phyloP scores from a whole-genome alignment of 2,888 invertebrate genomes.

The Rotaria sp. region DNA sequence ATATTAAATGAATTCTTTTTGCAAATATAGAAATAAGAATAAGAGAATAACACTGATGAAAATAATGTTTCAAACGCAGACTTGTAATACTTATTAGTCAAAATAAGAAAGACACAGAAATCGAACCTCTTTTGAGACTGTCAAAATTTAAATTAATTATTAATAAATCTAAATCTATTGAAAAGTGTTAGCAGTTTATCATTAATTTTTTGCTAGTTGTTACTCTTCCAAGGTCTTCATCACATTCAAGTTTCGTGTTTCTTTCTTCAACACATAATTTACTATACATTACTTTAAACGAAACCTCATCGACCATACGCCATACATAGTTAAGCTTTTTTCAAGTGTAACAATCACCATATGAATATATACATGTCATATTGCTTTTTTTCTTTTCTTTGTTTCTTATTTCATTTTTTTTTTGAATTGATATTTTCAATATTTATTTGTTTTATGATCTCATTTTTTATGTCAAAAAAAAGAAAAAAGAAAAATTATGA shows the following conservation, averaged over 20 bases:
- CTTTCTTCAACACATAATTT: neutral
- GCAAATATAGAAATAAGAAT: too few relatives aligned
- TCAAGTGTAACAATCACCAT: neutral
- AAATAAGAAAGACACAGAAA: too few relatives aligned
- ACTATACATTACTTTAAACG: neutral
- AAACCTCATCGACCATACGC: neutral
- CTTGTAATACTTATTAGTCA: too few relatives aligned
- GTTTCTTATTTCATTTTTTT: too few relatives aligned
- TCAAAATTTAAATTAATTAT: too few relatives aligned
- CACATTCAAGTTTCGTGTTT: neutral
- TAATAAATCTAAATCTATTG: too few relatives aligned
- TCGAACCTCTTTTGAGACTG: too few relatives aligned
- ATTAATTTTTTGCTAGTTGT: neutral
- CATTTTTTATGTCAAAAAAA: neutral
- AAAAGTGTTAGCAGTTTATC: too few relatives aligned
- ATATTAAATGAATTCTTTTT: too few relatives aligned
- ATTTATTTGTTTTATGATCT: neutral
- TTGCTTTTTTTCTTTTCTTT: too few relatives aligned
- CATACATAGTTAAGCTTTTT: neutral
- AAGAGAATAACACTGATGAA: too few relatives aligned
- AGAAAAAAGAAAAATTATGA: neutral
- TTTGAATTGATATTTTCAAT: neutral
- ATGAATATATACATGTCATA: neutral
- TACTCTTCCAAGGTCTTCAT: neutral
- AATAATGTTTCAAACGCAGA: too few relatives aligned